Evolutionary conservation across 2,113 vertebrate species (phyloP).

Genomic region (Protobothrops mucrosquamatus): DNA sequence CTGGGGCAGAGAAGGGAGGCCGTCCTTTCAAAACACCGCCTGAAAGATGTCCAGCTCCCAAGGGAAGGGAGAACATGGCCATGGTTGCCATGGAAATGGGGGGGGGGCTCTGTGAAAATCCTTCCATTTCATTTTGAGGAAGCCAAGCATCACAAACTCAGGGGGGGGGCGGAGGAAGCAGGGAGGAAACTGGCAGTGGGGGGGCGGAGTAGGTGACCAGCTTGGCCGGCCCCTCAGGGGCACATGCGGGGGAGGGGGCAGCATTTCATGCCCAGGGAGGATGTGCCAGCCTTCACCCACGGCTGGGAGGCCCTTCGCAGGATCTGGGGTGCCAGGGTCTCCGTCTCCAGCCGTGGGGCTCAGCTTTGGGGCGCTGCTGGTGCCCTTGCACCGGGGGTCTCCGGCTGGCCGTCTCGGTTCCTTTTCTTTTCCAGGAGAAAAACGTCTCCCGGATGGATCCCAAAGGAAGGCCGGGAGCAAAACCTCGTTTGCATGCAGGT

Average conservation of each 20-base stretch:
- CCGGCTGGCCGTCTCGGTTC: neutral
- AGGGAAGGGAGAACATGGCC: neutral
- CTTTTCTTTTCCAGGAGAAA: neutral
- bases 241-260: neutral
- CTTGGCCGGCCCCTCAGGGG: too few relatives aligned
- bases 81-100: conserved; percentile 1
- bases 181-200: neutral
- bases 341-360: neutral
- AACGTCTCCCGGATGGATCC: neutral
- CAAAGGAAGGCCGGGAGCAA: too few relatives aligned
- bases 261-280: neutral
- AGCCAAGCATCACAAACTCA: neutral
- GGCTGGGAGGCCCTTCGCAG: neutral
- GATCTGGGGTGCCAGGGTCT: neutral
- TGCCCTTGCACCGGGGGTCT: neutral
- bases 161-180: neutral
- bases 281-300: too few relatives aligned
- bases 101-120: neutral
- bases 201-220: neutral
- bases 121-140: neutral
- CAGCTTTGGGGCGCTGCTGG: neutral
- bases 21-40: neutral
- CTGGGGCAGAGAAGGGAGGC: neutral
- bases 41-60: neutral
- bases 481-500: neutral